These are phyloP conservation scores for Yponomeuta evonymella DNA, from an alignment of 2,888 invertebrate species.

Conservation along the genomic window DNA sequence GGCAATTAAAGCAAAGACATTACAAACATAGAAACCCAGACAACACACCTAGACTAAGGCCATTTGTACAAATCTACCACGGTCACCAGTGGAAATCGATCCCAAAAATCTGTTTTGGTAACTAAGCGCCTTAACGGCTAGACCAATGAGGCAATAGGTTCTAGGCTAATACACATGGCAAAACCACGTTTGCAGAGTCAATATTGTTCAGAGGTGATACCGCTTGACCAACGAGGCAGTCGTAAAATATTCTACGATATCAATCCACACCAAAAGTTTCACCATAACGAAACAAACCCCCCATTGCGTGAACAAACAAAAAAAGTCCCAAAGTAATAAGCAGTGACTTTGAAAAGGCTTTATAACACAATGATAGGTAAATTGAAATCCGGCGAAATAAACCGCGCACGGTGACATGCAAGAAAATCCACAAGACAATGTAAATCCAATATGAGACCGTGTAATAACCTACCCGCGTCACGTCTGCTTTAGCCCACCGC, in stretches of 20 bases:
- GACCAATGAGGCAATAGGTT: too few species aligned
- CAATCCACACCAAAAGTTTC: neutral
- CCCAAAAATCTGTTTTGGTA: too few species aligned
- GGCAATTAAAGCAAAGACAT: too few species aligned
- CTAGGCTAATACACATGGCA: too few species aligned
- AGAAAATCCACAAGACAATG: conserved; percentile 32
- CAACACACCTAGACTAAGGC: too few species aligned
- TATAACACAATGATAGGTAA: neutral
- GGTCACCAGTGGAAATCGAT: too few species aligned
- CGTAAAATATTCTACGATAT: neutral
- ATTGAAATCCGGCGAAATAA: conserved; percentile 25
- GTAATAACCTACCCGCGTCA: conserved; percentile 16
- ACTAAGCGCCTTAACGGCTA: too few species aligned
- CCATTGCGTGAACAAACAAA: neutral
- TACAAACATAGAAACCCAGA: too few species aligned
- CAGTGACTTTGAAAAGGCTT: conserved; percentile 13
- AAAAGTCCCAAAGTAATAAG: conserved; percentile 20
- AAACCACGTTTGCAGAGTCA: too few species aligned
- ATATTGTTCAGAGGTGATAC: too few species aligned
- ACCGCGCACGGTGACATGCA: conserved; percentile 34
- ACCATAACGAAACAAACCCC: neutral
- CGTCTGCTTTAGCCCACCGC: conserved; percentile 11
- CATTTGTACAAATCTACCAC: too few species aligned
- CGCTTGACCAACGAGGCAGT: too few species aligned
- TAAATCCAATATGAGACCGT: conserved; percentile 17